These are phyloP conservation scores for Aromia moschata DNA, from an alignment of 2,888 invertebrate species.

Conservation along the genomic window DNA sequence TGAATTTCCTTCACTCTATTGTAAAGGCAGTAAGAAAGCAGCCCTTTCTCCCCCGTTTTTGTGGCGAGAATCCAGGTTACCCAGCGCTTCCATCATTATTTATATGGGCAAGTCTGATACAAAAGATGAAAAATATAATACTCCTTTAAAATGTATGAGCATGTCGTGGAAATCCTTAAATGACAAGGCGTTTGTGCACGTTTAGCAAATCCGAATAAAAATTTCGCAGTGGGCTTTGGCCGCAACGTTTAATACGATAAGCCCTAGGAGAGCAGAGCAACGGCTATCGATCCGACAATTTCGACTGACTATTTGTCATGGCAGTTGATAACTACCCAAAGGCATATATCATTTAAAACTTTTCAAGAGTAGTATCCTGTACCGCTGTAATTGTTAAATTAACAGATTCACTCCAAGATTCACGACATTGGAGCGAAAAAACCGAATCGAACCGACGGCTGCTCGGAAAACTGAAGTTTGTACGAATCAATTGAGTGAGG, in stretches of 20 bases:
- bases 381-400: too few relatives aligned
- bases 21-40: neutral
- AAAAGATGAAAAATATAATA: slow-evolving; percentile 8
- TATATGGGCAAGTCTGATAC: slow-evolving; percentile 6
- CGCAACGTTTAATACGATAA: slow-evolving; percentile 4
- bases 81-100: slow-evolving; percentile 1
- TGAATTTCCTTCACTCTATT: too few relatives aligned
- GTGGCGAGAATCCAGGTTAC: neutral
- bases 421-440: too few relatives aligned
- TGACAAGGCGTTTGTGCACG: slow-evolving; percentile 4
- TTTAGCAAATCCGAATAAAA: slow-evolving; percentile 3
- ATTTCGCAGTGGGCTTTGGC: slow-evolving; percentile 12
- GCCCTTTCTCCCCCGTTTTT: neutral
- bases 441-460: too few relatives aligned
- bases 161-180: slow-evolving; percentile 3
- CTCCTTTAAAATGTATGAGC: slow-evolving; percentile 2
- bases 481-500: too few relatives aligned
- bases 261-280: neutral
- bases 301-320: neutral
- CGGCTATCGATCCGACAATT: slow-evolving; percentile 8
- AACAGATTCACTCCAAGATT: too few relatives aligned
- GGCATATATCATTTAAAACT: too few relatives aligned
- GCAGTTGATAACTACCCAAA: too few relatives aligned
- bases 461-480: too few relatives aligned
- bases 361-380: too few relatives aligned